Evolutionary conservation across 2,113 vertebrate genomes (phyloP).

Genomic region (Addax nasomaculatus): DNA sequence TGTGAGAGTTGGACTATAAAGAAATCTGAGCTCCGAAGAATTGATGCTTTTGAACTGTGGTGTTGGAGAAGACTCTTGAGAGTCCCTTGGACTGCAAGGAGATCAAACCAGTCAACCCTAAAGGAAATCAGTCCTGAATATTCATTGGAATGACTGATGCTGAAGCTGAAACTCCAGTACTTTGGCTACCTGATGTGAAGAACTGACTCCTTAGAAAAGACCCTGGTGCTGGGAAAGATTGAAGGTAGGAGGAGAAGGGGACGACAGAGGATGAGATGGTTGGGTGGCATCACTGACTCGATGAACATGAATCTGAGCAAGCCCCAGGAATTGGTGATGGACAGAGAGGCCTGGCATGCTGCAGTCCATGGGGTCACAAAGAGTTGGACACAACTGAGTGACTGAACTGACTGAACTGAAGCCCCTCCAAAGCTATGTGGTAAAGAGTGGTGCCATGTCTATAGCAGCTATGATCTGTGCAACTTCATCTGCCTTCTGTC

Average conservation of each 20-base stretch:
- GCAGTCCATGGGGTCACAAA: not conserved
- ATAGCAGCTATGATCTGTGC: not conserved
- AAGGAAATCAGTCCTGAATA: not conserved
- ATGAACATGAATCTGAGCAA: not conserved
- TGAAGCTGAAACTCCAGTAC: not conserved
- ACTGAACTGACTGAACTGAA: not conserved
- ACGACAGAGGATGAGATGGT: not conserved
- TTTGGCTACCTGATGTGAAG: not conserved
- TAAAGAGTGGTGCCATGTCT: not conserved
- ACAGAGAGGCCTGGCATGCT: not conserved
- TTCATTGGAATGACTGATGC: not conserved
- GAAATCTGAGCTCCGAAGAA: not conserved
- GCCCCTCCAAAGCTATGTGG: not conserved
- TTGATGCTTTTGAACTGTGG: not conserved
- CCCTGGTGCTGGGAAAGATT: not conserved
- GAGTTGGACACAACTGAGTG: fast-evolving
- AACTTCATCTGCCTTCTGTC: not conserved
- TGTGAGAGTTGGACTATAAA: not conserved
- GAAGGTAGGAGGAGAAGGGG: not conserved
- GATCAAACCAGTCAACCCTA: not conserved
- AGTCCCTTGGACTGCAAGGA: not conserved
- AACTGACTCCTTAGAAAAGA: not conserved
- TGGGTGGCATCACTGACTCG: not conserved
- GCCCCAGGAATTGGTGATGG: not conserved
- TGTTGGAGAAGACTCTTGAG: not conserved